phyloP scores from a whole-genome alignment of 2,888 invertebrate species.

The Leptopilina myrica region DNA sequence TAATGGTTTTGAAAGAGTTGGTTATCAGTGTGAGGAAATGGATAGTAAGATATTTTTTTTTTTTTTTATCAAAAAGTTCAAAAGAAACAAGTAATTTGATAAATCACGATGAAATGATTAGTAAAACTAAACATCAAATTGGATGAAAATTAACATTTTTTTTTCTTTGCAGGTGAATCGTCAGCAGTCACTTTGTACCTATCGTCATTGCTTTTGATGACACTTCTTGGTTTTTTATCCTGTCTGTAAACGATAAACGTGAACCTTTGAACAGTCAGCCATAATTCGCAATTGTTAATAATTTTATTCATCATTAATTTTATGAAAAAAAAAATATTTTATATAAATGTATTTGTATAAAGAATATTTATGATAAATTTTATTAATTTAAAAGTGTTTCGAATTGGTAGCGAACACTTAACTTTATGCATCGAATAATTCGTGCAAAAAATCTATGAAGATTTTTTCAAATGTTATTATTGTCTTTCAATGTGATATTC shows the following conservation, averaged over 20 bases:
- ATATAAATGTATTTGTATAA: background rate
- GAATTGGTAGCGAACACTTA: background rate
- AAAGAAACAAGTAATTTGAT: background rate
- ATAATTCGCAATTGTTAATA: background rate
- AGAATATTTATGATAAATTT: background rate
- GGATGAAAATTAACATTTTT: background rate
- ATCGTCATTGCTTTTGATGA: background rate
- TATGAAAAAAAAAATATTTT: background rate
- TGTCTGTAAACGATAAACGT: background rate
- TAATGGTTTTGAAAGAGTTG: slow-evolving; percentile 5
- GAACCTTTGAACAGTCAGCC: background rate
- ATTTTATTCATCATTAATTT: background rate
- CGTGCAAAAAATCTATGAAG: background rate
- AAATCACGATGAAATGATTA: background rate
- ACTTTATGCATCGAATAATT: background rate
- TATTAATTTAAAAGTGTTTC: background rate
- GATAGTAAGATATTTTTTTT: background rate
- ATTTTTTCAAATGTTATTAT: background rate
- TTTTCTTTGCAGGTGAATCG: background rate
- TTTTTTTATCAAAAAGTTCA: background rate
- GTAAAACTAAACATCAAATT: background rate
- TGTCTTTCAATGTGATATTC: background rate
- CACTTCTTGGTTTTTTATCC: background rate
- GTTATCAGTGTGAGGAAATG: slow-evolving; percentile 8
- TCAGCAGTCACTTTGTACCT: background rate